A percentile compares a stretch with the other conserved stretches of the same genome.
Conservation (phyloP, 1,140 invertebrate species). For the Procambarus virginalis region DNA sequence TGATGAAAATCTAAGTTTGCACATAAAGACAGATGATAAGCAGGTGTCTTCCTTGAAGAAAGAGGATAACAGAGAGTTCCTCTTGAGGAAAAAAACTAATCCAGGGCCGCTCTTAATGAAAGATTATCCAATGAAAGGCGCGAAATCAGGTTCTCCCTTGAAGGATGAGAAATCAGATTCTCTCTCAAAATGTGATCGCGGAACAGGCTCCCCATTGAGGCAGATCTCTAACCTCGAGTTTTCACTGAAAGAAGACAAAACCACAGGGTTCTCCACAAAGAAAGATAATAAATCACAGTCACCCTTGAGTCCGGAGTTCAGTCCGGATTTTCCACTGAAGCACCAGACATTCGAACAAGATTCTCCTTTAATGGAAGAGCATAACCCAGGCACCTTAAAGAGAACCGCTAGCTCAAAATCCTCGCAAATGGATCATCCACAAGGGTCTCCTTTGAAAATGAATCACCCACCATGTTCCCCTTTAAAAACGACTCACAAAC, state of each 20-base stretch:
- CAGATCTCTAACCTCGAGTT: not conserved
- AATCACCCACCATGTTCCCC: not conserved
- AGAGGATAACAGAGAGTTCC: not conserved
- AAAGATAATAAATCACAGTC: no score
- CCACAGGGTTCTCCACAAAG: no score
- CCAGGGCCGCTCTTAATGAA: conserved; percentile 25
- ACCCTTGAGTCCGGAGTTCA: no score
- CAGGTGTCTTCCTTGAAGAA: no score
- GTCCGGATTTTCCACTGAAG: no score
- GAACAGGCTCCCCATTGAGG: not conserved
- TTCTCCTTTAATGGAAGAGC: no score
- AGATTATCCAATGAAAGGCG: no score
- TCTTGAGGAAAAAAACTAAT: not conserved
- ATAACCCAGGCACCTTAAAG: not conserved
- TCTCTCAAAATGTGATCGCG: not conserved
- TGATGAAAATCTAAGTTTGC: not conserved
- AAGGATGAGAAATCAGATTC: not conserved
- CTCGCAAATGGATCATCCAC: not conserved
- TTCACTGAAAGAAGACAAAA: not conserved
- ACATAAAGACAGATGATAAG: no score
- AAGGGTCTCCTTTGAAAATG: not conserved
- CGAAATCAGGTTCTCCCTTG: no score
- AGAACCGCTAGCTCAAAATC: not conserved
- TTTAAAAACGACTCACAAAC: not conserved
- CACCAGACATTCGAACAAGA: no score